Conservation (phyloP, 2,797 vertebrate genomes). For the Micrastur ruficollis region DNA sequence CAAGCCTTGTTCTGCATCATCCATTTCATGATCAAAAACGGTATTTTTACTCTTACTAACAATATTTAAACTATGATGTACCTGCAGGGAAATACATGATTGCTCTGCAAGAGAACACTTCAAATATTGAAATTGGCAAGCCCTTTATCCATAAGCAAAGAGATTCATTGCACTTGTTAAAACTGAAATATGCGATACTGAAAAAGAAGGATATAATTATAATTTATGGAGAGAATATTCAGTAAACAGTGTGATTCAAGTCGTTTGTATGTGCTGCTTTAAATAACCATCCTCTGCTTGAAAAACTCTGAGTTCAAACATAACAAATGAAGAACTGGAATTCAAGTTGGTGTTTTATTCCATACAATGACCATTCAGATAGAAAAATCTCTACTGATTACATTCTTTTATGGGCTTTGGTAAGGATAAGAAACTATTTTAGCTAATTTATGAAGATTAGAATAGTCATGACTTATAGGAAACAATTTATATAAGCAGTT, state of each 20-base stretch:
- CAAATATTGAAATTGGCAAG: slow-evolving; percentile 18
- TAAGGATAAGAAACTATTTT: slow-evolving; percentile 27
- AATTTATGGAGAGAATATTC: slow-evolving; percentile 26
- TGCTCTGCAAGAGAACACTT: neutral
- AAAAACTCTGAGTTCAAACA: neutral
- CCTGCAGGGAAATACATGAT: slow-evolving; percentile 38
- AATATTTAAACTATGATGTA: slow-evolving; percentile 30
- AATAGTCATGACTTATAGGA: slow-evolving; percentile 64
- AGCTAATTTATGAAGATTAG: slow-evolving; percentile 58
- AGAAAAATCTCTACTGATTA: slow-evolving; percentile 49
- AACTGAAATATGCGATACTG: neutral
- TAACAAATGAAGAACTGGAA: slow-evolving; percentile 18
- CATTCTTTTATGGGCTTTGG: neutral
- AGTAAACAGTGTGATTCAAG: slow-evolving; percentile 13
- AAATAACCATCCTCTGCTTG: slow-evolving; percentile 9
- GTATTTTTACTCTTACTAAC: slow-evolving; percentile 45
- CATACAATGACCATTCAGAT: neutral
- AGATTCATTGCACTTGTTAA: slow-evolving; percentile 4
- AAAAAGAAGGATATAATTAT: slow-evolving; percentile 18
- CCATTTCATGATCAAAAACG: slow-evolving; percentile 32
- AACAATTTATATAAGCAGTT: slow-evolving; percentile 54
- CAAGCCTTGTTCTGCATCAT: neutral
- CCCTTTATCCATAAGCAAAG: slow-evolving; percentile 14
- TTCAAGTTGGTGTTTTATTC: neutral
- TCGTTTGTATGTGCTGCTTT: slow-evolving; percentile 29